Evolutionary conservation across 2,888 invertebrate species (phyloP), one percentile per base, ranked within the genome.

Genomic region (Andrena flavipes): DNA sequence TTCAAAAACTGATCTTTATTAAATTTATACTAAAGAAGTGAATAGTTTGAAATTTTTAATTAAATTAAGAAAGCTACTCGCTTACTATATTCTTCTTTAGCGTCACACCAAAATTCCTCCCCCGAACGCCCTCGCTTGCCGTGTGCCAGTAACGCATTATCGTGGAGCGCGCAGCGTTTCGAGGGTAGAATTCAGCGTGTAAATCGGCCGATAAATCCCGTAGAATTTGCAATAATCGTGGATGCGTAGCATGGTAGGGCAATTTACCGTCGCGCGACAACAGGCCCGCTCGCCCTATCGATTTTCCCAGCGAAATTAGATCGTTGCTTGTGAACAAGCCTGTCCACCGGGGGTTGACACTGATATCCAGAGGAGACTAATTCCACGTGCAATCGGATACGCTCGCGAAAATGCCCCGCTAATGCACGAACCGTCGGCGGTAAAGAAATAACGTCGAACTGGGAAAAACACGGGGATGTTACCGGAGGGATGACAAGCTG

Each of bases 161-260:
- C 56, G 2, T 7, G 49, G 8, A 60, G 67, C 67, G 74, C 60
- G 51, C 48, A 20, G 48, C 48, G 59, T 30, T 73, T 51, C 26
- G 29, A 16, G 26, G 35, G 67, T 60, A 6, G 59, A 48, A 64
- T 48, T 29, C n/a, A 42, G 16, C 6, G 4, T 62, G 48, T 13
- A 10, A 35, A 16, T 48, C 64, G 74, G 29, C 42, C 42, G 60
- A 54, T 74, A 77, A 77, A 77, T 77, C 63, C 76, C 68, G 20
- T 23, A 80, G 76, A 80, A 78, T 78, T 78, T 23, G 75, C 77
- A 67, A 74, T 65, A 62, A 77, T 77, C 75, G 67, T 30, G 13
- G 62, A 42, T 78, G 77, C 54, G 51, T 62, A 64, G 35, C 60
- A 16, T 13, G 26, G 42, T n/a, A 33, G 60, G 1, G n/a, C 7